phyloP scores from a whole-genome alignment of 2,888 invertebrate genomes.

The Ochropleura leucogaster region DNA sequence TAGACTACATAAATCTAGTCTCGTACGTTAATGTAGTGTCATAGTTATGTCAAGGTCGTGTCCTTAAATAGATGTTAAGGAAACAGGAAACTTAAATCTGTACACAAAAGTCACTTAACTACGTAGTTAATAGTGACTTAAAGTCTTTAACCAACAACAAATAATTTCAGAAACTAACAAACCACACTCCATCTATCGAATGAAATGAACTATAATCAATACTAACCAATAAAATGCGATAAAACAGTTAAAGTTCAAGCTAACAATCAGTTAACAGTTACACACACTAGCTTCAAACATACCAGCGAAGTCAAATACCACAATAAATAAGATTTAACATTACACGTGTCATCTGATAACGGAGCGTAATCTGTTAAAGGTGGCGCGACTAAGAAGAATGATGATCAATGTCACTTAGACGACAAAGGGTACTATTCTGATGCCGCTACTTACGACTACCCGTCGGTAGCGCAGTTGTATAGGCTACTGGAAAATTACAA shows the following conservation, averaged over 20 bases:
- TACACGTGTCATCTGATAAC: slow-evolving; percentile 50
- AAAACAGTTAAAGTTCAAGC: slow-evolving; percentile 15
- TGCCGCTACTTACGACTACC: slow-evolving; percentile 94
- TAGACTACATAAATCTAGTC: neutral
- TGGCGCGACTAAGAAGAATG: slow-evolving; percentile 92
- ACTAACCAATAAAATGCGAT: slow-evolving; percentile 3
- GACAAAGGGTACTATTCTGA: slow-evolving; percentile 92
- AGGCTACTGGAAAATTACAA: slow-evolving; percentile 92
- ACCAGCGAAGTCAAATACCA: slow-evolving; percentile 38
- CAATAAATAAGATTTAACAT: slow-evolving; percentile 46
- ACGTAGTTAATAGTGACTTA: neutral
- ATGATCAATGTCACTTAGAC: slow-evolving; percentile 93
- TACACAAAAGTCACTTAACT: neutral
- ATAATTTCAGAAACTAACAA: neutral
- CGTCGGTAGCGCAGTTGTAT: slow-evolving; percentile 95
- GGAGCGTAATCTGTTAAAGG: slow-evolving; percentile 78
- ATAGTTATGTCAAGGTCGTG: neutral
- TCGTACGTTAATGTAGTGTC: neutral
- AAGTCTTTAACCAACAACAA: neutral
- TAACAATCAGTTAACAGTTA: slow-evolving; percentile 33
- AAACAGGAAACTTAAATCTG: slow-evolving; percentile 36
- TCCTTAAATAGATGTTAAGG: slow-evolving; percentile 14
- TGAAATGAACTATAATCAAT: neutral
- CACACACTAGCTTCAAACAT: slow-evolving; percentile 21
- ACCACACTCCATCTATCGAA: neutral